phyloP scores from a whole-genome alignment of 2,888 invertebrate species.

The Agapostemon virescens region DNA sequence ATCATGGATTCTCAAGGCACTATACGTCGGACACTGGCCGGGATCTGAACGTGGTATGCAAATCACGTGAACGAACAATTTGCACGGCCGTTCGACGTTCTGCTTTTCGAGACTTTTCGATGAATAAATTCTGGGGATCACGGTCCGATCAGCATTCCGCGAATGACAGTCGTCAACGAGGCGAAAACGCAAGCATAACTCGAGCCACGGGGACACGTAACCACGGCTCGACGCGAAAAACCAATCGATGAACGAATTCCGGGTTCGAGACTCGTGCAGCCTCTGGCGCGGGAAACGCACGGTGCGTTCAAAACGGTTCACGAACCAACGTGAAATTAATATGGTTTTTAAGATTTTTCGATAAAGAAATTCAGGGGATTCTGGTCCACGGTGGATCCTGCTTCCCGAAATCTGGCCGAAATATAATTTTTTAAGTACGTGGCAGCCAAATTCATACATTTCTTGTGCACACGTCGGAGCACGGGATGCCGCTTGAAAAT shows the following conservation, averaged over 20 bases:
- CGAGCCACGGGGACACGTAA: slow-evolving; percentile 39
- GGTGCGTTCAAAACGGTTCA: background rate
- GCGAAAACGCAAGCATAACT: slow-evolving; percentile 32
- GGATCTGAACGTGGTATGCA: background rate
- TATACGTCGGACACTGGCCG: slow-evolving; percentile 11
- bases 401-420: too few relatives aligned
- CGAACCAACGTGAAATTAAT: background rate
- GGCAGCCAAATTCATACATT: too few relatives aligned
- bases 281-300: slow-evolving; percentile 61
- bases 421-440: too few relatives aligned
- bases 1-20: slow-evolving; percentile 60
- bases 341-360: too few relatives aligned
- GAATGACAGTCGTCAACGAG: slow-evolving; percentile 15
- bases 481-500: too few relatives aligned
- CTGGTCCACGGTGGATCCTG: too few relatives aligned
- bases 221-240: slow-evolving; percentile 38
- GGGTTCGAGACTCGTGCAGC: slow-evolving; percentile 45
- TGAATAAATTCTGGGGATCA: background rate
- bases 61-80: background rate
- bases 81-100: background rate
- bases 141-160: background rate
- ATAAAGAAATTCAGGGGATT: too few relatives aligned
- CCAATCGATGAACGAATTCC: slow-evolving; percentile 63
- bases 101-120: background rate
- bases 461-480: too few relatives aligned